Base-by-base conservation (phyloP, 2,888 invertebrate genomes). In the Autographa pulchrina region DNA sequence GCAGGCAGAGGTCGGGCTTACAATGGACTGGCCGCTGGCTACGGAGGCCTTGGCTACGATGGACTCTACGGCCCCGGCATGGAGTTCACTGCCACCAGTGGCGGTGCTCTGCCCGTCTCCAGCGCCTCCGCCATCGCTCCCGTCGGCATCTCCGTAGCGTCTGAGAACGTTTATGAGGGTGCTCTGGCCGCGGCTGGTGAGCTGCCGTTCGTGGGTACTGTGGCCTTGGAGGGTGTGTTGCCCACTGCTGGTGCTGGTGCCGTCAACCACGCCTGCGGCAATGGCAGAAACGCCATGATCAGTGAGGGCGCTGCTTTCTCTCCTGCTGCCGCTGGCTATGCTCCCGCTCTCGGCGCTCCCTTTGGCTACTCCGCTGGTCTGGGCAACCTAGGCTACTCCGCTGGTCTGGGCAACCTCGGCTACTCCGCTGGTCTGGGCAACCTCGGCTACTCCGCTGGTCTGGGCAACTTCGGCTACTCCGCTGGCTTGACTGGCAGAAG, bases 161-260 rank as follows among this genome's bases (percentile, higher is more conserved):
- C 92, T 38, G 91, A 92, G 48, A 92, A 92, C 65, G 79, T 81
- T 0, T 88, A 88, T 41, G 91, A 91, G 78, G 92, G 92, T 13
- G 66, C 11, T 38, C 38, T 38, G 38, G 38, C 38, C 11, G 38
- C 38, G 38, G 38, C 38, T 11, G 38, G 38, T 38, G 38, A 38
- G 38, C 38, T 38, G 38, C 38, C 38, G 38, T 38, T 38, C 38
- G 38, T 38, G 38, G 38, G 38, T 11, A 38, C 38, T 38, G 38
- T 38, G 38, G 38, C 38, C 38, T 38, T 38, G 38, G 38, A 38
- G 11, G 38, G 38, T 38, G 38, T 38, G 38, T 38, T 38, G 38
- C 38, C 38, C 38, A 38, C 38, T 38, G 38, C 11, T 38, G 38
- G 38, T 38, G 38, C 38, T 38, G 38, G 38, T 11, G 38, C 86